phyloP scores from a whole-genome alignment of 1,140 invertebrate species.

The Monochamus saltuarius region DNA sequence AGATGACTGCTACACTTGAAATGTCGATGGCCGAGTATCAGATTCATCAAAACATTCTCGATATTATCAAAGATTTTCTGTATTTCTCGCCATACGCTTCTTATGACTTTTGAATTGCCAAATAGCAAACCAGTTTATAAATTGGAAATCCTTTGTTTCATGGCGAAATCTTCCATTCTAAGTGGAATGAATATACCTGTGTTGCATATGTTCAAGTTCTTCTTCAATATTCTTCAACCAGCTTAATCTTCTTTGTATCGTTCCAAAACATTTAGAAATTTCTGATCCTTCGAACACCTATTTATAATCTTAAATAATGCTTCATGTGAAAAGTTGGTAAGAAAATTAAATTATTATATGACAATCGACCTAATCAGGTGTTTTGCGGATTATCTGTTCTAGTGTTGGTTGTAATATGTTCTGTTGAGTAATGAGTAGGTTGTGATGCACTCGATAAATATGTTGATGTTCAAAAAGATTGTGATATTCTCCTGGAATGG shows the following conservation, averaged over 20 bases:
- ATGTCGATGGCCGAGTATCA: slow-evolving; percentile 52
- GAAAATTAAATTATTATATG: slow-evolving; percentile 72
- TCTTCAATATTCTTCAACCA: slow-evolving; percentile 82
- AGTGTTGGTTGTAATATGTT: slow-evolving; percentile 61
- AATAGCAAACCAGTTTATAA: slow-evolving; percentile 74
- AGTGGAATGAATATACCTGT: slow-evolving; percentile 79
- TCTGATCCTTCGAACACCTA: slow-evolving; percentile 72
- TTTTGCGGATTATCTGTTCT: slow-evolving; percentile 42
- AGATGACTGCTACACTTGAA: slow-evolving; percentile 56
- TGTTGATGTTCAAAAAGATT: slow-evolving; percentile 78
- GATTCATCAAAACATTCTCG: slow-evolving; percentile 57
- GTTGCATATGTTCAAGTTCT: slow-evolving; percentile 72
- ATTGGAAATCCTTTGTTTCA: slow-evolving; percentile 73
- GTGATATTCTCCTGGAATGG: slow-evolving; percentile 75
- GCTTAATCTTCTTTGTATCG: slow-evolving; percentile 71
- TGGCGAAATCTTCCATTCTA: slow-evolving; percentile 76
- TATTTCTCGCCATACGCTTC: slow-evolving; percentile 57
- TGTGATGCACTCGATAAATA: slow-evolving; percentile 80
- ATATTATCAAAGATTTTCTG: slow-evolving; percentile 60
- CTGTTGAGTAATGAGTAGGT: slow-evolving; percentile 74
- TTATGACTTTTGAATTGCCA: slow-evolving; percentile 71
- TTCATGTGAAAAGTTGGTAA: slow-evolving; percentile 85
- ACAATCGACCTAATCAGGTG: slow-evolving; percentile 54
- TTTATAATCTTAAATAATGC: slow-evolving; percentile 79
- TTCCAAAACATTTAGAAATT: slow-evolving; percentile 77